These are phyloP conservation scores for Drosophila rufa DNA, from an alignment of 1,140 invertebrate species.

Conservation along the genomic window DNA sequence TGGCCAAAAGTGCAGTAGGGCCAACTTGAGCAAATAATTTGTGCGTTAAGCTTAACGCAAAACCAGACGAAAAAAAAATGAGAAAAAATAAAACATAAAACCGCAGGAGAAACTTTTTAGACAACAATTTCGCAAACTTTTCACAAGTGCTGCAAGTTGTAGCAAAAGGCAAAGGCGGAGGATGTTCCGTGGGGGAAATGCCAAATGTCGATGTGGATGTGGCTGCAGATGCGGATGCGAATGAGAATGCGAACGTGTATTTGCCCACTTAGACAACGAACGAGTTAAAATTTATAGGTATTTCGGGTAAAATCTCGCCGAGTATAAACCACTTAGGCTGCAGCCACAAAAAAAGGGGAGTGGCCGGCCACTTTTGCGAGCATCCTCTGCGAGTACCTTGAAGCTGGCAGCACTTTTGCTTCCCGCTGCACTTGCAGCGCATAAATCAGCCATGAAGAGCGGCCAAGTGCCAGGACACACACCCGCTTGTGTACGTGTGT, in stretches of 20 bases:
- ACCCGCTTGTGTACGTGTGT: constrained; percentile 11
- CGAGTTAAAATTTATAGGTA: constrained; percentile 83
- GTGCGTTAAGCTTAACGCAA: constrained; percentile 77
- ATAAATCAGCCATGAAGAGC: constrained; percentile 76
- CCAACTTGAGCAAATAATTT: constrained; percentile 77
- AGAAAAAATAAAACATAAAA: constrained; percentile 26
- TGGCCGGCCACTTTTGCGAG: constrained; percentile 41
- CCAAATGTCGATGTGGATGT: constrained; percentile 55
- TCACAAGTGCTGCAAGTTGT: constrained; percentile 70
- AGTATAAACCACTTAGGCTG: constrained; percentile 77
- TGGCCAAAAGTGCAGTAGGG: constrained; percentile 34
- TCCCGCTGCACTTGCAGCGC: constrained; percentile 60
- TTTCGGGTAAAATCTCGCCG: constrained; percentile 78
- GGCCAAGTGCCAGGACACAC: constrained; percentile 58
- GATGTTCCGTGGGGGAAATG: constrained; percentile 1
- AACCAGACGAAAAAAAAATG: constrained; percentile 37
- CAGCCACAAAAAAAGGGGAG: constrained; percentile 28
- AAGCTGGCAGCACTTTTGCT: constrained; percentile 38
- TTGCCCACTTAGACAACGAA: constrained; percentile 79
- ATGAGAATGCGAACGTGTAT: constrained; percentile 60
- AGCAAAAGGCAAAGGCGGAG: constrained; percentile 1
- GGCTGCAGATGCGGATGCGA: constrained; percentile 31
- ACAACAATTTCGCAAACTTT: constrained; percentile 81
- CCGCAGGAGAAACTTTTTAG: constrained; percentile 75
- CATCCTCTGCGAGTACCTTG: constrained; percentile 52